A percentile compares a stretch with the other conserved stretches of the same genome.
These are phyloP conservation scores for Ichneumoninae sp. DNA, from an alignment of 2,888 invertebrate species.

Conservation along the genomic window DNA sequence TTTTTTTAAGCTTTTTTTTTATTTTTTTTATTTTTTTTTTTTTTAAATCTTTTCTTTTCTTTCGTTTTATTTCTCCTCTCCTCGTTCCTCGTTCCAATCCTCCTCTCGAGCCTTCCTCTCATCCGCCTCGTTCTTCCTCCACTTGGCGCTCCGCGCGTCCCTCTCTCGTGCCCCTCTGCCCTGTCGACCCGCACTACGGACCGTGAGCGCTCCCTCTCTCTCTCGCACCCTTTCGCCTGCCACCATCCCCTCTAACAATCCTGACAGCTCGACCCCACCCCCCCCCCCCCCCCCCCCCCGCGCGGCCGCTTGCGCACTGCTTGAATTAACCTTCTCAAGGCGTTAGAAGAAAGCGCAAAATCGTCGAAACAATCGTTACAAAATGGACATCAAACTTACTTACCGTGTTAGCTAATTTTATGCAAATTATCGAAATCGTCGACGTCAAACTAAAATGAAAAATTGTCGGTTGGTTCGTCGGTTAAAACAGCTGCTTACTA, in stretches of 20 bases:
- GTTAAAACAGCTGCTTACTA: no score
- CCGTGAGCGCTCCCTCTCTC: constrained; percentile 42
- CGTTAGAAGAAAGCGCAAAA: neutral
- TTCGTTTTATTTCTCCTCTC: constrained; percentile 68
- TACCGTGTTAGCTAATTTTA: neutral
- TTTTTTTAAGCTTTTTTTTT: constrained; percentile 60
- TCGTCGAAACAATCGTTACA: neutral
- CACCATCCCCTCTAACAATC: constrained; percentile 60
- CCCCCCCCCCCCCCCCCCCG: constrained; percentile 11
- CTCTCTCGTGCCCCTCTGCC: constrained; percentile 74
- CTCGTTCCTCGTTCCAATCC: constrained; percentile 60
- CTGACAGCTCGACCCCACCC: constrained; percentile 59
- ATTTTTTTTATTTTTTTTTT: constrained; percentile 33
- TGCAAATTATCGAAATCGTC: neutral
- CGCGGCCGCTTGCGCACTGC: no score
- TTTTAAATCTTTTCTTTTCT: constrained; percentile 47
- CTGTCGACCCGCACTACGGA: constrained; percentile 69
- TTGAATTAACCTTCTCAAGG: constrained; percentile 42
- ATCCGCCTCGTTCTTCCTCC: constrained; percentile 71
- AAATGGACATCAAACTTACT: neutral
- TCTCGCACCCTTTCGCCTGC: constrained; percentile 56
- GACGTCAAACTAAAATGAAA: no score
- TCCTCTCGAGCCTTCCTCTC: constrained; percentile 64
- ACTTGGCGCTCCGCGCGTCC: constrained; percentile 66
- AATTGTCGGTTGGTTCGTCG: no score